phyloP scores from a whole-genome alignment of 1,140 invertebrate species.

The Propsilocerus akamusi region DNA sequence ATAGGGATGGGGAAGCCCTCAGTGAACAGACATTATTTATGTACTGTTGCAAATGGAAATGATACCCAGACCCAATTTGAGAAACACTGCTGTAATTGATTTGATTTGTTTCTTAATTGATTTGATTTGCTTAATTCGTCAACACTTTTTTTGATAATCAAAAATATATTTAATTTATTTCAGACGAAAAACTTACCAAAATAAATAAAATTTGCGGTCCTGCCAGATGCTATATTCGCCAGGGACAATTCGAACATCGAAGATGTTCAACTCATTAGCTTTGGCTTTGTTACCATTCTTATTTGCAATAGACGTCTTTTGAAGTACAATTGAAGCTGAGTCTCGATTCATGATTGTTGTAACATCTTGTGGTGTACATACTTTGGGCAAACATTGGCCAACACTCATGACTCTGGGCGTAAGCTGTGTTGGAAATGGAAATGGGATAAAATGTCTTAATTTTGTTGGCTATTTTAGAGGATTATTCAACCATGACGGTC shows the following conservation, averaged over 20 bases:
- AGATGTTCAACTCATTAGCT: conserved; percentile 24
- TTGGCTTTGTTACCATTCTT: conserved; percentile 22
- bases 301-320: conserved; percentile 21
- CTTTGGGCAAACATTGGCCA: conserved; percentile 51
- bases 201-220: conserved; percentile 50
- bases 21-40: too few species aligned
- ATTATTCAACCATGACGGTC: too few species aligned
- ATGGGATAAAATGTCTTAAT: too few species aligned
- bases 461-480: too few species aligned
- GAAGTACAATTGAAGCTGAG: conserved; percentile 22
- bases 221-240: conserved; percentile 40
- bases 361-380: conserved; percentile 40
- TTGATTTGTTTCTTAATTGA: too few species aligned
- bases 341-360: conserved; percentile 32
- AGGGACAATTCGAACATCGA: conserved; percentile 47
- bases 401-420: conserved; percentile 43
- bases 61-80: too few species aligned
- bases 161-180: too few species aligned
- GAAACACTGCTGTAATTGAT: too few species aligned
- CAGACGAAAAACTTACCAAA: conserved; percentile 53
- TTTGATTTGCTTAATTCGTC: too few species aligned
- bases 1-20: too few species aligned
- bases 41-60: too few species aligned
- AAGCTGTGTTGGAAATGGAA: conserved; percentile 11
- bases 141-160: too few species aligned